Evolutionary conservation across 1,140 invertebrate species (phyloP), one percentile per base, ranked within the genome.

Genomic region (Cyclina sinensis): DNA sequence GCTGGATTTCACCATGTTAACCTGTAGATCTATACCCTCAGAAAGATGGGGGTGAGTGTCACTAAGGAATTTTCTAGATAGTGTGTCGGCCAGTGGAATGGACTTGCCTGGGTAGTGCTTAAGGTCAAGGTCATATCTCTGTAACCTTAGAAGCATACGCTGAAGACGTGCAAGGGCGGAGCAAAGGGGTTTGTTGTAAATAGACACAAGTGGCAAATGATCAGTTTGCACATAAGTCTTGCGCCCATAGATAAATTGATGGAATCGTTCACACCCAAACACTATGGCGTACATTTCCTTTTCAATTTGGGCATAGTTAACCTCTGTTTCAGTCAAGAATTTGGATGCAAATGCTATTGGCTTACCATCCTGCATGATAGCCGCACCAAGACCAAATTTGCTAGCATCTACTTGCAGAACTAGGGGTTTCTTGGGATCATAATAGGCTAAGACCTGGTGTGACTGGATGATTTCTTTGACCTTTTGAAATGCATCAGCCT

Each of bases 61-160:
- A 35, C 48, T 14, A 21, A 82, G 12, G 14, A 9, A 54, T 4
- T 57, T 24, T 39, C 76, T 68, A 21, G 62, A 70, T 32, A 88
- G n/a, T 39, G 86, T 57, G 35, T 88, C 86, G 18, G 78, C 39
- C n/a, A 87, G 12, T 5, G 21, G 24, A 27, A 43, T 35, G n/a
- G n/a, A 54, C 68, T 51, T 65, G 21, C 7, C n/a, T 54, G 24
- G 32, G 21, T 14, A 3, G 24, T 1, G 11, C 21, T 32, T 76
- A 11, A 76, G 21, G 12, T 82, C 35, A 68, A 81, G 16, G 51
- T 88, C 65, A 73, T 88, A 88, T 2, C n/a, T n/a, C 57, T 82
- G 59, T n/a, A 88, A 18, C n/a, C 73, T 57, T 0, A 88, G 43
- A 12, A 82, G 21, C 59, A 70, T 70, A 11, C 7, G 21, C 57